Percentiles rank a stretch among this genome's conserved stretches.
These are phyloP conservation scores for Artemisiospiza belli DNA, from an alignment of 2,113 vertebrate genomes.

Conservation along the genomic window DNA sequence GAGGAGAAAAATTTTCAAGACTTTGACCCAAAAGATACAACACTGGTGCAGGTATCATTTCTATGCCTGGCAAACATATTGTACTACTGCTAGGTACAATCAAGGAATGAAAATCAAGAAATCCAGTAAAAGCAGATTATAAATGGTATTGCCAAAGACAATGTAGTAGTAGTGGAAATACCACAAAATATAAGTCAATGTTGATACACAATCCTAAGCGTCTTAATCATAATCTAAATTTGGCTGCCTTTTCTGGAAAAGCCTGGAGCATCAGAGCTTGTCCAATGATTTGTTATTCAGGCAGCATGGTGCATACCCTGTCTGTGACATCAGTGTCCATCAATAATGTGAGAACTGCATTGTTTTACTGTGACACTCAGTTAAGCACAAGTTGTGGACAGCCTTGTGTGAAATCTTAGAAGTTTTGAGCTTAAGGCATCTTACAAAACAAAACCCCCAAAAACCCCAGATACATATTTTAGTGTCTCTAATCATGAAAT, in stretches of 20 bases:
- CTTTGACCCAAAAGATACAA: neutral
- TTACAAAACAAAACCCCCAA: neutral
- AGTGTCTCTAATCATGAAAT: neutral
- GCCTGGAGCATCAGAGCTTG: neutral
- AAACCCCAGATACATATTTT: neutral
- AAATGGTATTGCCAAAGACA: neutral
- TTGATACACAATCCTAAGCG: neutral
- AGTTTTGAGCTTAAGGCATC: neutral
- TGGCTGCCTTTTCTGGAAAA: neutral
- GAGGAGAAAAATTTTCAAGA: neutral
- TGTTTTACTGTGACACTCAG: neutral
- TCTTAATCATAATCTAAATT: neutral
- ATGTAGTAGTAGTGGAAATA: neutral
- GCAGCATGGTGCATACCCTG: neutral
- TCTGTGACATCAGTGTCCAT: neutral
- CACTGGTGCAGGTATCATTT: neutral
- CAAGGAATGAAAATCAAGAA: neutral
- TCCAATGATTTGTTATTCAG: neutral
- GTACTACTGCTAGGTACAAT: neutral
- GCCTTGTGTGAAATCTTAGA: neutral
- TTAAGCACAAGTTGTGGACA: neutral
- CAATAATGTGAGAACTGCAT: rapidly evolving
- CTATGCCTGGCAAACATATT: neutral
- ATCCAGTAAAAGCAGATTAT: neutral
- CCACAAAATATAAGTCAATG: neutral